Base-by-base conservation (phyloP, 2,797 vertebrate genomes). In the Harpagifer antarcticus region DNA sequence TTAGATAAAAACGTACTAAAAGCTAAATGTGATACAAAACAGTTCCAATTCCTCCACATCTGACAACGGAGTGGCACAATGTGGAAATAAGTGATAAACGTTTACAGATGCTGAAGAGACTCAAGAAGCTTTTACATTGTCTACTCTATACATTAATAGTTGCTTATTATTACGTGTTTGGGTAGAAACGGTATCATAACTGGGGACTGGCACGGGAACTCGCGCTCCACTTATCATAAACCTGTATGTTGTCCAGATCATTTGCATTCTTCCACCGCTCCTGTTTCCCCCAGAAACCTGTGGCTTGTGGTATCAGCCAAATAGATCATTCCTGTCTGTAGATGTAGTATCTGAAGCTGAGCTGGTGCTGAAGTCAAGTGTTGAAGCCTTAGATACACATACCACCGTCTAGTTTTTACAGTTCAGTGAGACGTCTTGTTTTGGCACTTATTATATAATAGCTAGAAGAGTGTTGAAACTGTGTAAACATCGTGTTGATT, bases 241-340 rank as follows among this genome's bases (percentile, higher is more conserved):
- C 74, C 80, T 73, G 76, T 63, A 76, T 72, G 82, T 76, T 57
- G 66, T 85, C 76, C 76, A 76, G 76, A 75, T 81, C 72, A 79
- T 92, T 92, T 91, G 72, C 88, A 89, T 92, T 92, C 85, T 83
- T 87, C 52, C 60, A 56, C 19, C 37, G 40, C 23, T 44, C 23
- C 40, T 14, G 71, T 60, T 79, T 68, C 52, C 45, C 45, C 23
- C 52, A 27, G 10, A 81, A 90, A 77, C 79, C 55, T 74, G 77
- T 72, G 78, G 43, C 49, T 10, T 74, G 64, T 71, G 61, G 54
- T 83, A 80, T 87, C 84, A 57, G 74, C 56, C 55, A 23, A 53
- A 23, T 62, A 79, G 88, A 90, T 84, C 81, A 72, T 53, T 60
- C 54, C 76, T 55, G 59, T 53, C 27, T 72, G 68, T 52, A 64